phyloP scores from a whole-genome alignment of 2,797 vertebrate genomes.

The Micropoecilia bifurca region DNA sequence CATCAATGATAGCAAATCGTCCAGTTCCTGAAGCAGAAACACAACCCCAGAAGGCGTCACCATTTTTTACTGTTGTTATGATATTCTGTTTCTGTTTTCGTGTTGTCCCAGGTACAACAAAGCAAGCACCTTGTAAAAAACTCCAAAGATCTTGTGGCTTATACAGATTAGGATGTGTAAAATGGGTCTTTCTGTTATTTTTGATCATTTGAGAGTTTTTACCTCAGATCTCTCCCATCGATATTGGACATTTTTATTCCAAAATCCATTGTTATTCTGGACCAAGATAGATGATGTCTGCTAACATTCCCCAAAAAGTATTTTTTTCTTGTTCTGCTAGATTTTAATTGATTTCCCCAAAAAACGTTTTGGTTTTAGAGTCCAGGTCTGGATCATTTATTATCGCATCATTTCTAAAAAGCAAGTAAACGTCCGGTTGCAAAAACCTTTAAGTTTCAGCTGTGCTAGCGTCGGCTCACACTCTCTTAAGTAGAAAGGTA shows the following conservation, averaged over 20 bases:
- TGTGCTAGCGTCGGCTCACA: slow-evolving; percentile 2
- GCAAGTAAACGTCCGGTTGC: background rate
- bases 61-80: background rate
- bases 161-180: background rate
- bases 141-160: background rate
- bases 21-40: background rate
- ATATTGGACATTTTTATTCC: background rate
- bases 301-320: background rate
- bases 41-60: background rate
- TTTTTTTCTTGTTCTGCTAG: too few species aligned
- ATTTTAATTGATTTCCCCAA: background rate
- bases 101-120: background rate
- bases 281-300: background rate
- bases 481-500: slow-evolving; percentile 66
- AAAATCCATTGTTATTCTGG: too few species aligned
- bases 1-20: background rate
- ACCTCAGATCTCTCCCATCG: background rate
- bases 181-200: background rate
- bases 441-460: slow-evolving; percentile 23
- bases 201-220: background rate
- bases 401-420: background rate
- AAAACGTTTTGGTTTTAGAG: background rate
- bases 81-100: background rate
- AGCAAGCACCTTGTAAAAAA: background rate
- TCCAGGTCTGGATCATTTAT: background rate